Evolutionary conservation across 2,888 invertebrate species (phyloP), one percentile per base, ranked within the genome.

Genomic region (Eupithecia abbreviata): DNA sequence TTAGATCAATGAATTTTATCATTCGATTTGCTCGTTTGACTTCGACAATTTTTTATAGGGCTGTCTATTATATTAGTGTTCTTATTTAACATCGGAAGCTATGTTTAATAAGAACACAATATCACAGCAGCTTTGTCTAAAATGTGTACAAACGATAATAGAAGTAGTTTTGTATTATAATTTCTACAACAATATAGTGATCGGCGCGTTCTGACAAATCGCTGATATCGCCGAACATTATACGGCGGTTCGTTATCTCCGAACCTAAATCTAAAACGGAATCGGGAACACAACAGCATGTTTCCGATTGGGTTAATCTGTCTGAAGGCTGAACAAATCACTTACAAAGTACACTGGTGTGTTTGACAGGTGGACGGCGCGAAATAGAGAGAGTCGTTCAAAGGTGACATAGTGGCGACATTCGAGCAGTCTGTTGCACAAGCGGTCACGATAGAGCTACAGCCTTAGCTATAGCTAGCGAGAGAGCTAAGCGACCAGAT

Each of bases 401-500:
- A 80, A 82, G 79, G 80, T 85, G 81, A 84, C 83, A 85, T 82
- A 80, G 81, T 75, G 81, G 80, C 82, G 84, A 84, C 87, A 86
- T 89, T 89, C 30, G 18, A 69, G 86, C 62, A 73, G 75, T 82
- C 86, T 87, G 87, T 89, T 86, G 87, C 88, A 87, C 85, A 85
- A 87, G 87, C 86, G 84, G 82, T 82, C 85, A 89, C 89, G 90
- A 90, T 89, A 87, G 84, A 66, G 66, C 42, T 66, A 68, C 30
- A 30, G 30, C 30, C 62, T 62, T 30, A 30, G 30, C 30, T 30
- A 30, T 30, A 30, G 68, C 47, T 47, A 49, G 18, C 47, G 85
- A 82, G 83, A 82, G 83, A 85, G 85, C 83, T 84, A 78, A 81
- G 80, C 80, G 81, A 30, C 81, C 80, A 82, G 83, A 80, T 82